A percentile compares a stretch with the other conserved stretches of the same genome.
Conservation (phyloP, 2,113 vertebrate species). For the Sapajus apella region DNA sequence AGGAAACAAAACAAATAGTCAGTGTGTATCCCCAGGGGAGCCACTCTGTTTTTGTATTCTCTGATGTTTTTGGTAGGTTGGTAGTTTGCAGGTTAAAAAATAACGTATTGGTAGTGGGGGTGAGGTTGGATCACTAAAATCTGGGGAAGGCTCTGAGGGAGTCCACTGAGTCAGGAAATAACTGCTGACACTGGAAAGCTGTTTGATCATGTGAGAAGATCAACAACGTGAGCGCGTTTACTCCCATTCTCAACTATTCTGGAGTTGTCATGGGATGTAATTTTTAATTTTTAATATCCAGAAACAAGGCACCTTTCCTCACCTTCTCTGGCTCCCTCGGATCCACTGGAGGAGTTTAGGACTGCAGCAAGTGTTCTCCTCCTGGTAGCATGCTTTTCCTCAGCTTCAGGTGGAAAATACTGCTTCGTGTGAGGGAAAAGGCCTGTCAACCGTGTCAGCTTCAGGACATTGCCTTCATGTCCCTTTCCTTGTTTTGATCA, state of each 20-base stretch:
- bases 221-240: not conserved
- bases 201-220: accelerated
- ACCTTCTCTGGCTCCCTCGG: not conserved
- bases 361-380: too few relatives aligned
- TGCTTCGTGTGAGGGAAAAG: not conserved
- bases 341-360: not conserved
- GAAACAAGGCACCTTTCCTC: not conserved
- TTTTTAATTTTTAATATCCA: not conserved
- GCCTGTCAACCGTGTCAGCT: not conserved
- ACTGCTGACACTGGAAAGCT: not conserved
- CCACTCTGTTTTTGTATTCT: not conserved
- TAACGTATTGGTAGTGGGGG: not conserved
- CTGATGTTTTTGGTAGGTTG: not conserved
- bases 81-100: not conserved
- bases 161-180: not conserved
- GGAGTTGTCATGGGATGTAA: not conserved
- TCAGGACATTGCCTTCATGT: not conserved
- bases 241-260: not conserved
- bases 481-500: not conserved
- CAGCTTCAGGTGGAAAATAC: not conserved
- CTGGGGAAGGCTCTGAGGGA: not conserved
- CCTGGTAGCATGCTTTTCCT: not conserved
- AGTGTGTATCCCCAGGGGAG: not conserved
- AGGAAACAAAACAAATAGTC: not conserved
- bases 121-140: not conserved